These are phyloP conservation scores for Intellagama lesueurii DNA, from an alignment of 2,797 vertebrate genomes.

Conservation along the genomic window DNA sequence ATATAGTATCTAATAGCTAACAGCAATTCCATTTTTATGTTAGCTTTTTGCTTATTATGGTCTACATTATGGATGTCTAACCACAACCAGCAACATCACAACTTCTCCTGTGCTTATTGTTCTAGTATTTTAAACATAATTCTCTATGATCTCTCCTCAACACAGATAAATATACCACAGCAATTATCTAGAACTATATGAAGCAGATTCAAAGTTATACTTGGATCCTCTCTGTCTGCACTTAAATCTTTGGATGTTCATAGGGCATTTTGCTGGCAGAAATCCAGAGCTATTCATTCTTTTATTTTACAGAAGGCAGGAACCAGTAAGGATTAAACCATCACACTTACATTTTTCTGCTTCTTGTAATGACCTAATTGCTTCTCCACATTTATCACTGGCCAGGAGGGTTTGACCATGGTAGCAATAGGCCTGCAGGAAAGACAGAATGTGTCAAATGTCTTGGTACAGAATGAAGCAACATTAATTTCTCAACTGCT, in stretches of 20 bases:
- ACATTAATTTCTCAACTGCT: neutral
- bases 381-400: conserved; percentile 95
- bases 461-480: neutral
- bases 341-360: conserved; percentile 91
- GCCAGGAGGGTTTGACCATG: conserved; percentile 93
- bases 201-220: neutral
- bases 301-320: neutral
- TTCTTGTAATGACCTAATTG: conserved; percentile 94
- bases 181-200: neutral
- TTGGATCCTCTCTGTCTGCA: neutral
- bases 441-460: conserved; percentile 44
- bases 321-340: neutral
- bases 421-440: conserved; percentile 91
- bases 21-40: neutral
- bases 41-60: neutral
- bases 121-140: neutral
- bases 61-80: neutral
- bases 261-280: neutral
- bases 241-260: neutral
- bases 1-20: too few species aligned
- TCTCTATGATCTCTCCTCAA: neutral
- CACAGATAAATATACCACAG: neutral
- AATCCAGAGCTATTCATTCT: neutral
- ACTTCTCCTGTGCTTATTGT: neutral
- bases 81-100: neutral